A percentile compares a stretch with the other conserved stretches of the same genome.
Conservation (phyloP, 2,113 vertebrate genomes). For the Cynocephalus volans region DNA sequence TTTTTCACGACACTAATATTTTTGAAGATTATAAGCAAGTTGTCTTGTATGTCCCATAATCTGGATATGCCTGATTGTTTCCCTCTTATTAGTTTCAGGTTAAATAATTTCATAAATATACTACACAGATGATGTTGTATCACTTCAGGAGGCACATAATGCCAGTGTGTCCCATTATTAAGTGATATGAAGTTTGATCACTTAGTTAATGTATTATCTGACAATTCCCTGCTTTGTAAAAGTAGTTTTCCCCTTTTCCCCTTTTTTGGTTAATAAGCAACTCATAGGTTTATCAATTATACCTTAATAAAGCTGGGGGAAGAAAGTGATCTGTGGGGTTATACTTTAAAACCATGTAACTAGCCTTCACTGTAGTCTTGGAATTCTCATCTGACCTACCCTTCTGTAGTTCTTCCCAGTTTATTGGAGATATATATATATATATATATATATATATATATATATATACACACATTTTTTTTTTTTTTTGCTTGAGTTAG, state of each 20-base stretch:
- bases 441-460: too few relatives aligned
- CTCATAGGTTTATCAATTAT: background rate
- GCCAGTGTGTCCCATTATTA: background rate
- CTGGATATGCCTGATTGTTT: background rate
- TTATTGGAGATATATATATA: background rate
- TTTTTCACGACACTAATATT: conserved; percentile 3
- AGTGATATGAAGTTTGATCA: background rate
- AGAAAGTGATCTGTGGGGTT: background rate
- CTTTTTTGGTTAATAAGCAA: conserved; percentile 16
- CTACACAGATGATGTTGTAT: background rate
- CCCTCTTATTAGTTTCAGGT: background rate
- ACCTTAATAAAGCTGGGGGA: background rate
- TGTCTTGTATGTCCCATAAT: background rate
- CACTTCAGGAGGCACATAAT: background rate
- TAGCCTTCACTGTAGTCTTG: background rate
- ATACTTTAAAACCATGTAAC: conserved; percentile 3
- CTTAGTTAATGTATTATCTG: conserved; percentile 28
- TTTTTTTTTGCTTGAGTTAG: background rate
- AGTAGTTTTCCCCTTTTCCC: background rate
- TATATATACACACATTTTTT: too few relatives aligned
- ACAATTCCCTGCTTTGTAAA: conserved; percentile 33
- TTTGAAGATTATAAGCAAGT: conserved; percentile 18
- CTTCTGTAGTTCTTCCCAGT: background rate
- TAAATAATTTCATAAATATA: background rate
- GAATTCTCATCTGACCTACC: background rate